phyloP scores from a whole-genome alignment of 2,888 invertebrate species.

The Orthosia gracilis region DNA sequence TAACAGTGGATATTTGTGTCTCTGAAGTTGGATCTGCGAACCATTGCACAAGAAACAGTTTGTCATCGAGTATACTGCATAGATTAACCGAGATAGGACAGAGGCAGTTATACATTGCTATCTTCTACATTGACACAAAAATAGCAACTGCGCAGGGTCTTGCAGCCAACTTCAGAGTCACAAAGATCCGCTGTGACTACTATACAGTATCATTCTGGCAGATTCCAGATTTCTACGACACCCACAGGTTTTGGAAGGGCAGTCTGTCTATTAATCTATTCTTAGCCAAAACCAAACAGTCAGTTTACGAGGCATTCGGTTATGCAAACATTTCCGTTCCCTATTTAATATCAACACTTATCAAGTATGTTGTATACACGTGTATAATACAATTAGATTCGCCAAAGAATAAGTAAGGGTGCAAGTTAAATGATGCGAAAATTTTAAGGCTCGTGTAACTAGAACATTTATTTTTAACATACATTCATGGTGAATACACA shows the following conservation, averaged over 20 bases:
- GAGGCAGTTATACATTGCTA: no score
- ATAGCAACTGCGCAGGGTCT: no score
- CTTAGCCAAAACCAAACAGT: not conserved
- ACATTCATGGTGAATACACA: not conserved
- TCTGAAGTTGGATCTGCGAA: no score
- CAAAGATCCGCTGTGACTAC: no score
- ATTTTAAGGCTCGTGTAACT: not conserved
- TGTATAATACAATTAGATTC: conserved; percentile 57
- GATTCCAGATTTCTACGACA: not conserved
- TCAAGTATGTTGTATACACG: conserved; percentile 28
- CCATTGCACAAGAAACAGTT: no score
- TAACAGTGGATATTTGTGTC: no score
- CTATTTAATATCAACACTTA: conserved; percentile 35
- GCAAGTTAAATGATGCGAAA: not conserved
- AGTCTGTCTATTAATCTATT: not conserved
- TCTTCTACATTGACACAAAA: no score
- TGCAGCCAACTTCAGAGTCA: no score
- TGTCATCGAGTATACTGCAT: no score
- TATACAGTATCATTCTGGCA: no score
- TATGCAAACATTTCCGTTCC: conserved; percentile 15
- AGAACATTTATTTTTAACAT: not conserved
- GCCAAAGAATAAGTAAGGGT: conserved; percentile 43
- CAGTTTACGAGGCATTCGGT: conserved; percentile 11
- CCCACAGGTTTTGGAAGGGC: not conserved
- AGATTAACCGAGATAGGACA: no score